Conservation (phyloP, 2,797 vertebrate species). For the Poecilia picta region DNA sequence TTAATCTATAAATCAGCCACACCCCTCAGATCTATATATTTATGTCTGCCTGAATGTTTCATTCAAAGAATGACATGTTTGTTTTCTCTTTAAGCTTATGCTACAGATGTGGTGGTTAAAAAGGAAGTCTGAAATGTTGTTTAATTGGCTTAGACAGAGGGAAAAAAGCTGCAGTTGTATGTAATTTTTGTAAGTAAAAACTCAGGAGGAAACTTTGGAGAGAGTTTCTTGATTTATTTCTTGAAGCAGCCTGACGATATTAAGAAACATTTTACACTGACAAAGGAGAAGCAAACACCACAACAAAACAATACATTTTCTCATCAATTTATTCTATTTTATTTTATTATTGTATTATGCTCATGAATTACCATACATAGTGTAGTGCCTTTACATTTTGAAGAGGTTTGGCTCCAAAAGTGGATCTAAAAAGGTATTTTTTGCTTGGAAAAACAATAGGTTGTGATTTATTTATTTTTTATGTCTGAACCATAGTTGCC, state of each 20-base stretch:
- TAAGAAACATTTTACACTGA: not conserved
- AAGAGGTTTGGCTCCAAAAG: not conserved
- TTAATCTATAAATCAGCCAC: not conserved
- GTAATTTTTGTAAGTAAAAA: not conserved
- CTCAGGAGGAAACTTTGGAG: not conserved
- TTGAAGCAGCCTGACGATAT: not conserved
- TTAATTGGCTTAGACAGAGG: not conserved
- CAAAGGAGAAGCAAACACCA: not conserved
- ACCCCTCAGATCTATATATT: not conserved
- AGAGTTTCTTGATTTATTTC: not conserved
- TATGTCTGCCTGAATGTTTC: not conserved
- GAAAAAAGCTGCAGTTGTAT: not conserved
- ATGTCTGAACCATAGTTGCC: not conserved
- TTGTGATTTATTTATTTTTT: not conserved
- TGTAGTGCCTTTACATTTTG: not conserved
- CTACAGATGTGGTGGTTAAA: not conserved
- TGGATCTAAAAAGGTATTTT: not conserved
- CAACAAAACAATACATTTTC: not conserved
- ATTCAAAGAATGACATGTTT: not conserved
- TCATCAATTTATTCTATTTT: not conserved
- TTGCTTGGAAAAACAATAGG: not conserved
- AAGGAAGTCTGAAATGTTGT: not conserved
- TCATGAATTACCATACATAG: not conserved
- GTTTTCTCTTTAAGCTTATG: not conserved
- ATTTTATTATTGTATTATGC: not conserved